Evolutionary conservation across 2,888 invertebrate genomes (phyloP), one percentile per base, ranked within the genome.

Genomic region (Eueremaeus valkanovi): DNA sequence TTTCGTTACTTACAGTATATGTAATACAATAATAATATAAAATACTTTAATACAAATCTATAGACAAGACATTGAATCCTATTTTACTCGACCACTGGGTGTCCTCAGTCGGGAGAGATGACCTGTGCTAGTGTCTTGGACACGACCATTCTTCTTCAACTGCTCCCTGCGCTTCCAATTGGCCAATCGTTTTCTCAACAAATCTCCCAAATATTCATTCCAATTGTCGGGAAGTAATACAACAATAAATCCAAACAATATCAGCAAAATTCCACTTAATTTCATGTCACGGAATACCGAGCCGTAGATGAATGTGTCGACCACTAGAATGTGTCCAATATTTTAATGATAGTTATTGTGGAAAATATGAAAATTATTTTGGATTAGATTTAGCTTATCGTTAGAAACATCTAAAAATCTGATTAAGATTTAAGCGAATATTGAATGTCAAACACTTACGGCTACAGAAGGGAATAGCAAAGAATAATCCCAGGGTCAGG

Each of bases 141-240:
- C 88, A 1, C 80, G 79, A 49, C 80, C 70, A 24, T 72, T 77
- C 27, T 78, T 78, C 49, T 78, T 76, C 13, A 78, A 58, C 31
- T 77, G 77, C 42, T 78, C 78, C 42, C 76, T 77, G 51, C 78
- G 66, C 51, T 79, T 76, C 80, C 79, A 80, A 45, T 75, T 76
- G 24, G 70, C 75, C 29, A 78, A 73, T 27, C 73, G 72, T 61
- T 79, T 93, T 93, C 93, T 90, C 81, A 95, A 86, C 77, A 94
- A 86, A 80, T 92, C 88, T 82, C 93, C 93, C 84, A 95, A 92
- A 84, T 94, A 95, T 83, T 94, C 92, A 0, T 95, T 94, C 95
- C 95, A 95, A 86, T 95, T 94, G 84, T 93, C 93, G 0, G 95
- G 95, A 81, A 95, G 91, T 90, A 95, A 92, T 78, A 95, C 95